Evolutionary conservation across 35 echinoderm and acorn worm genomes (phyloP), one percentile per base, ranked within the genome.

Genomic region (Holothuria glaberrima): DNA sequence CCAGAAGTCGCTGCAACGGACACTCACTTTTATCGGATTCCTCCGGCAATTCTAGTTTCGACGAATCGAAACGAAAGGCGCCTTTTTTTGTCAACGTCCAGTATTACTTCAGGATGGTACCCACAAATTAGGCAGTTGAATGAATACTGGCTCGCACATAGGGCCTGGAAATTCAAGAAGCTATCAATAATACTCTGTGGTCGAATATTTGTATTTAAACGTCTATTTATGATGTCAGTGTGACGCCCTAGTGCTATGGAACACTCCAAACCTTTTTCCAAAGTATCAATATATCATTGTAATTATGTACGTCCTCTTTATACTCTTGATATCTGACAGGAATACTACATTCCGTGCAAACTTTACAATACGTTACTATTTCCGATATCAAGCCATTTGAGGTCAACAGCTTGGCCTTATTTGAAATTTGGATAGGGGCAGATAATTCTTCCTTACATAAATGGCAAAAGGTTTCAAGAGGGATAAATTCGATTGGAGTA

Each of bases 81-180:
- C 83, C 79, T n/a, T 45, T 86, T 86, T 26, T 86, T 86, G 35
- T 86, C 63, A 9, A 86, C 33, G 60, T 86, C 83, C 14, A 67
- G 22, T 5, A 86, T 67, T 0, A 86, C n/a, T 41, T 86, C 59
- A 17, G 63, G 83, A 24, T 86, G 60, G 35, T 68, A 30, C 14
- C 63, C 63, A 68, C 83, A 86, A 19, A 86, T 66, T 7, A 86
- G 20, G 24, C 83, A 86, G 35, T 86, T 61, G 30, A 86, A 86
- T 22, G 31, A 24, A 22, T 86, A 41, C 3, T 61, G 19, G 26
- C 63, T 64, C 5, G 9, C 5, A 24, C 59, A 45, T 33, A 86
- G 59, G 4, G 83, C 60, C 28, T 86, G 83, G 36, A 86, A 86
- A 68, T 86, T 26, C 26, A 86, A 0, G 35, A 86, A 68, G 28